phyloP scores from a whole-genome alignment of 1,140 invertebrate genomes.

The Atta texana region DNA sequence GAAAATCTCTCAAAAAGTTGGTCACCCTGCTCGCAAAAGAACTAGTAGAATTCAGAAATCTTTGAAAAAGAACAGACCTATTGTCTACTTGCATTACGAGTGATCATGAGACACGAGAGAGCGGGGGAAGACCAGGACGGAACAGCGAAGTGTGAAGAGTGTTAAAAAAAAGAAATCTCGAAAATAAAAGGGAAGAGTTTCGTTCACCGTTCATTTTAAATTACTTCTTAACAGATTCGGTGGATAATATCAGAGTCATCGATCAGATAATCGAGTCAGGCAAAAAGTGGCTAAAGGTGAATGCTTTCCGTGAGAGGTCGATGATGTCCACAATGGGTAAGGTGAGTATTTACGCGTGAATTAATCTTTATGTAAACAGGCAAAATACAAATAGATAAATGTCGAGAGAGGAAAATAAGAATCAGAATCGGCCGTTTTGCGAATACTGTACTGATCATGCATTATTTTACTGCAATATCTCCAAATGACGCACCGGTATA shows the following conservation, averaged over 20 bases:
- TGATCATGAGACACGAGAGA: too few relatives aligned
- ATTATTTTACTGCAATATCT: neutral
- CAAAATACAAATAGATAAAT: neutral
- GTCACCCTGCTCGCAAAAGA: too few relatives aligned
- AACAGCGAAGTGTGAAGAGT: too few relatives aligned
- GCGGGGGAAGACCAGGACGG: too few relatives aligned
- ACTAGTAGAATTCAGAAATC: too few relatives aligned
- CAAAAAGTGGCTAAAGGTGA: conserved; percentile 19
- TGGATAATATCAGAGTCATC: neutral
- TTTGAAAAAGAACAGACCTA: too few relatives aligned
- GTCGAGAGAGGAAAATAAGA: neutral
- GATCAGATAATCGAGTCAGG: conserved; percentile 21
- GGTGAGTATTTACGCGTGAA: conserved; percentile 75
- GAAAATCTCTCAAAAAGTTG: too few relatives aligned
- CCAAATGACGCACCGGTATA: neutral
- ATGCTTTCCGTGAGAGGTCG: conserved; percentile 71
- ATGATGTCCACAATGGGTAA: conserved; percentile 85
- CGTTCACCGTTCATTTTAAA: conserved; percentile 64
- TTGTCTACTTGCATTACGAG: too few relatives aligned
- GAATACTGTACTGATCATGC: neutral
- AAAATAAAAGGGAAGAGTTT: conserved; percentile 81
- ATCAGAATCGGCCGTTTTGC: neutral
- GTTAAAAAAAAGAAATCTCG: too few relatives aligned
- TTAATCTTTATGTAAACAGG: conserved; percentile 30
- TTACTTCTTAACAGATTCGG: conserved; percentile 65